phyloP scores from a whole-genome alignment of 2,113 vertebrate species.

The Lutjanus erythropterus region DNA sequence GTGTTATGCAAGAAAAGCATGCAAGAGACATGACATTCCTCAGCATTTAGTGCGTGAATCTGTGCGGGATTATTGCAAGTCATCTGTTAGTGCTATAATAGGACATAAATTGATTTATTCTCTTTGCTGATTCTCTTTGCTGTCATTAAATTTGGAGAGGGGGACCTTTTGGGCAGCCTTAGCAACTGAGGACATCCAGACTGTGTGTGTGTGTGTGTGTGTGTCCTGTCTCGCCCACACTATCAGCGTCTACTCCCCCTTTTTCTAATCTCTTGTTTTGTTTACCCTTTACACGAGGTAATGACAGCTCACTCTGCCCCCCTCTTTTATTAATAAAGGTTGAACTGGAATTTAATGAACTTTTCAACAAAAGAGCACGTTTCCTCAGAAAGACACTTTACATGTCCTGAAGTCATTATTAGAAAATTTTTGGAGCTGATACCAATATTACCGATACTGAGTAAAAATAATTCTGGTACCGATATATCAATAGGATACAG shows the following conservation, averaged over 20 bases:
- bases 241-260: background rate
- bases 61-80: conserved; percentile 38
- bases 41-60: conserved; percentile 40
- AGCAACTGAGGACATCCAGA: conserved; percentile 25
- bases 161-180: background rate
- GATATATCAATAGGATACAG: too few relatives aligned
- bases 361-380: conserved; percentile 20
- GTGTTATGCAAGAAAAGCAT: background rate
- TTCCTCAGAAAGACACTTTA: background rate
- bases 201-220: background rate
- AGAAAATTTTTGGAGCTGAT: too few relatives aligned
- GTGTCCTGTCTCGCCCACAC: conserved; percentile 36
- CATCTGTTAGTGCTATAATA: conserved; percentile 11
- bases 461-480: too few relatives aligned
- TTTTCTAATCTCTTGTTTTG: conserved; percentile 37
- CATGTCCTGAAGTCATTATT: background rate
- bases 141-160: background rate
- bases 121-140: background rate
- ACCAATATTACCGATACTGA: too few relatives aligned
- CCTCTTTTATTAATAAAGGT: background rate
- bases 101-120: background rate
- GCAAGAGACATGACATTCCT: conserved; percentile 55
- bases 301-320: conserved; percentile 14
- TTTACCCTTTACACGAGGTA: conserved; percentile 48
- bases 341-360: conserved; percentile 35